Percentiles rank a stretch among this genome's conserved stretches.
Evolutionary conservation across 2,113 vertebrate species (phyloP).

Genomic region (Charina bottae): DNA sequence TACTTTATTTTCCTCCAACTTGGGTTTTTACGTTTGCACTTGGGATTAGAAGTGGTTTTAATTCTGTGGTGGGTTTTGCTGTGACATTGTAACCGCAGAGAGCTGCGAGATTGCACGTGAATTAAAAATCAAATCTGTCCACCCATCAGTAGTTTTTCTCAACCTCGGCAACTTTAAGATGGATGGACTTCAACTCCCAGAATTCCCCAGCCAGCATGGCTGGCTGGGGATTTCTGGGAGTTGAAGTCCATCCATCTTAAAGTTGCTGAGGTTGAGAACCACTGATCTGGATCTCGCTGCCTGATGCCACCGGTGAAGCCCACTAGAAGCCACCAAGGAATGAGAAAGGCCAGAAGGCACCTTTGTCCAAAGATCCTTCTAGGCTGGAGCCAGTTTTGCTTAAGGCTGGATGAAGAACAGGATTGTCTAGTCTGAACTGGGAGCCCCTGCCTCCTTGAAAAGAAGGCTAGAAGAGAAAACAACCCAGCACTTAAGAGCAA

Average conservation of each 20-base stretch:
- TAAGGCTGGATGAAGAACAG: not conserved
- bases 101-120: too few relatives aligned
- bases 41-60: not conserved
- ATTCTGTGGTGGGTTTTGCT: too few relatives aligned
- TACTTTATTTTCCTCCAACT: not conserved
- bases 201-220: too few relatives aligned
- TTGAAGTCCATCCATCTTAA: too few relatives aligned
- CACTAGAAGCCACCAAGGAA: not conserved
- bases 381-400: not conserved
- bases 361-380: not conserved
- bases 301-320: not conserved
- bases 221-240: too few relatives aligned
- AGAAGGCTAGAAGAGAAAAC: not conserved
- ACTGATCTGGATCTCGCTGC: not conserved
- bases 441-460: conserved; percentile 11
- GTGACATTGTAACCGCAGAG: too few relatives aligned
- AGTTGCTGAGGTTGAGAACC: too few relatives aligned
- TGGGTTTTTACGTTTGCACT: not conserved
- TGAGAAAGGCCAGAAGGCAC: not conserved
- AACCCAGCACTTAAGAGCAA: conserved; percentile 12
- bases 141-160: too few relatives aligned
- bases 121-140: too few relatives aligned
- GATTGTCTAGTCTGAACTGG: not conserved
- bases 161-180: too few relatives aligned
- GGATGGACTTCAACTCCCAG: too few relatives aligned